Evolutionary conservation across 35 echinoderm and acorn worm genomes (phyloP), one percentile per base, ranked within the genome.

Genomic region (Acanthaster planci): DNA sequence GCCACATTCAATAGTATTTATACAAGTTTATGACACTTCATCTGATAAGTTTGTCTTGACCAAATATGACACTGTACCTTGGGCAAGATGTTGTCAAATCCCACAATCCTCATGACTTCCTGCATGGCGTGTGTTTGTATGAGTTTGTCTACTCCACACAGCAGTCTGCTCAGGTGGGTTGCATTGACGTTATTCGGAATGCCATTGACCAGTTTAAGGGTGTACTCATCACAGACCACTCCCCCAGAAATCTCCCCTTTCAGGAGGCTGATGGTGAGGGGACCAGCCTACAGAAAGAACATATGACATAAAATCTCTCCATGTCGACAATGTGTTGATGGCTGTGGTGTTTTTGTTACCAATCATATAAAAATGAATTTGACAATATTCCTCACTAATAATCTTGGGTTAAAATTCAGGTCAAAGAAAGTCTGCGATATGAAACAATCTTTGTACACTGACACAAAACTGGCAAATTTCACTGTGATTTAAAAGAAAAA

Each of bases 151-250:
- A 83, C 14, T 32, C 38, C 51, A 78, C 93, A 96, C 7, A 96
- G 52, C 8, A 80, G 39, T 0, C 52, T 77, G 7, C 75, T 38
- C 16, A 96, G 36, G 22, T 79, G 35, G 36, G 85, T 85, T 21
- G 60, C 54, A 54, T 91, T 86, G 0, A 55, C 72, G 23, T 86
- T 39, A 38, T 78, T 37, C 51, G 89, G 80, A 19, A 95, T 81
- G 23, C 36, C 57, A 7, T 87, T 52, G 37, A 87, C 40, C 55
- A 40, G 44, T 21, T 35, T 27, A 8, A 96, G 51, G 37, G 54
- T 39, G 3, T 80, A 82, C 37, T 83, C 80, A 80, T 87, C 30
- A 26, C 64, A 72, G 64, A 72, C 64, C 14, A 72, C 30, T 14
- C 64, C 64, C 23, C 34, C 23, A 2, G 64, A 26, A 14, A 72